Percentiles rank a stretch among this genome's conserved stretches.
Conservation (phyloP, 2,888 invertebrate genomes). For the Phaedon cochleariae region DNA sequence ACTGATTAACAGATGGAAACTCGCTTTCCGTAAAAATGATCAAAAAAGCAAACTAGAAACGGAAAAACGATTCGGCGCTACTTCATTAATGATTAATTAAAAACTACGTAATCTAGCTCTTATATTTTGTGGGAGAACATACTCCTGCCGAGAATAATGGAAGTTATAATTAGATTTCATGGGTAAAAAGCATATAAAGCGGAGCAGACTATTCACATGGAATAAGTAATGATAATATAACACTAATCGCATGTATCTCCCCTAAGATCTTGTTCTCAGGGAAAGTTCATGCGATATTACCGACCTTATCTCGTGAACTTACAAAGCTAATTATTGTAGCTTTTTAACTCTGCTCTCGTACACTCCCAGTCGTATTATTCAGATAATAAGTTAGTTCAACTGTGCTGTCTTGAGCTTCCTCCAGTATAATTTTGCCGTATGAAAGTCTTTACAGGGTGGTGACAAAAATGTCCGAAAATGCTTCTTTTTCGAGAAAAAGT, state of each 20-base stretch:
- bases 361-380: conserved; percentile 39
- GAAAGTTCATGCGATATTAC: conserved; percentile 49
- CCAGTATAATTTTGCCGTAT: not conserved
- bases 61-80: not conserved
- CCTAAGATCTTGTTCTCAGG: conserved; percentile 50
- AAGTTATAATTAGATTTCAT: conserved; percentile 44
- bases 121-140: conserved; percentile 35
- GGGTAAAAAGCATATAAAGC: conserved; percentile 42
- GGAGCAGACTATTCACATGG: conserved; percentile 47
- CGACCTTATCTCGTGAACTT: conserved; percentile 50
- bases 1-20: not conserved
- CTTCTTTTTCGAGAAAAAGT: too few relatives aligned
- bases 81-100: conserved; percentile 26
- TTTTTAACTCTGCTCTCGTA: conserved; percentile 44
- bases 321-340: conserved; percentile 48
- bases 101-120: conserved; percentile 20
- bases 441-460: not conserved
- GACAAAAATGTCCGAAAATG: too few relatives aligned
- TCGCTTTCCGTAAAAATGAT: not conserved
- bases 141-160: conserved; percentile 38
- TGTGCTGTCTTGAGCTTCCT: conserved; percentile 3
- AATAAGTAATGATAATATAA: conserved; percentile 50
- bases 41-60: not conserved
- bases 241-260: conserved; percentile 51
- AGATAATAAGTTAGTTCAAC: conserved; percentile 36